Conservation (phyloP, 2,888 invertebrate species). For the Petrolisthes manimaculis region DNA sequence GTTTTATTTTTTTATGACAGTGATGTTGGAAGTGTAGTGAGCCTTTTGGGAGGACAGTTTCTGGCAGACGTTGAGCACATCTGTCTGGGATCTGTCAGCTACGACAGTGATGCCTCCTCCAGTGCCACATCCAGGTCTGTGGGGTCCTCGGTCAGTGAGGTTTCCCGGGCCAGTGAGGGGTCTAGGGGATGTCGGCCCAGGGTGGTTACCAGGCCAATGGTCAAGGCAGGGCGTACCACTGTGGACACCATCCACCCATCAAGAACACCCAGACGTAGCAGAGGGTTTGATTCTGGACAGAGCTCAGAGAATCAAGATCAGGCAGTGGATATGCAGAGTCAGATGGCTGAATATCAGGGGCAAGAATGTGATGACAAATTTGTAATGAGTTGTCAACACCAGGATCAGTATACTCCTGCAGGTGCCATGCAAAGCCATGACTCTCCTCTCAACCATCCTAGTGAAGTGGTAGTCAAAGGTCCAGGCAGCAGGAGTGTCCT, state of each 20-base stretch:
- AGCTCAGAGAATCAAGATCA: not conserved
- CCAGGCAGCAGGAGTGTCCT: no score
- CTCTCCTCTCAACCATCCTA: no score
- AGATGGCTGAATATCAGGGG: not conserved
- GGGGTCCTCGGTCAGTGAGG: slow-evolving; percentile 50
- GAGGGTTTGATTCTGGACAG: slow-evolving; percentile 18
- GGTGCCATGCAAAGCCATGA: no score
- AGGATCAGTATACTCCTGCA: no score
- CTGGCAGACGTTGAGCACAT: slow-evolving; percentile 57
- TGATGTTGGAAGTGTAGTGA: slow-evolving; percentile 52
- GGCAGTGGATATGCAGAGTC: not conserved
- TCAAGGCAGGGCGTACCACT: not conserved
- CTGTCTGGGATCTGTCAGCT: slow-evolving; percentile 53
- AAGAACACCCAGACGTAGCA: not conserved
- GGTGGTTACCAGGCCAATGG: slow-evolving; percentile 10
- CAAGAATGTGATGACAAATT: no score
- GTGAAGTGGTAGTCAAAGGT: no score
- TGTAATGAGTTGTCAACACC: no score
- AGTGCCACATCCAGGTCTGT: slow-evolving; percentile 51
- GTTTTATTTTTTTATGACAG: slow-evolving; percentile 23
- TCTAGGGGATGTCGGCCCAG: slow-evolving; percentile 47
- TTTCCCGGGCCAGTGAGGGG: slow-evolving; percentile 44
- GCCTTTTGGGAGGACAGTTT: slow-evolving; percentile 51
- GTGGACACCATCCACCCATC: not conserved
- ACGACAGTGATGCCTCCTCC: slow-evolving; percentile 55